Conservation (phyloP, 2,113 vertebrate species). For the Sylvia atricapilla region DNA sequence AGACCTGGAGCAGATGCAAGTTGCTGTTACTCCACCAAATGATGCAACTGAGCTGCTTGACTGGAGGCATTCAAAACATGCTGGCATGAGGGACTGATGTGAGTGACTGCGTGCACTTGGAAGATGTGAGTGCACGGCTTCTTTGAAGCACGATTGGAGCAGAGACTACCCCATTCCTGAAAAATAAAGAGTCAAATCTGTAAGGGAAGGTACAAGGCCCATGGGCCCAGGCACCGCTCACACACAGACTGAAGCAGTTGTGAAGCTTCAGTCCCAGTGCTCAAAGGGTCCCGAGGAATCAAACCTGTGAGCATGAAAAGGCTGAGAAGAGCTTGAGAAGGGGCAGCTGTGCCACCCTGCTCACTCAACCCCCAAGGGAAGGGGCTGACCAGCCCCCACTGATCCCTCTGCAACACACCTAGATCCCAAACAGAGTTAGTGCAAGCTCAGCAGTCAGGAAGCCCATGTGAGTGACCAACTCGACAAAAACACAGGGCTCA, state of each 20-base stretch:
- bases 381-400: background rate
- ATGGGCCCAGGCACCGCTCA: background rate
- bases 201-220: background rate
- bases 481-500: background rate
- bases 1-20: background rate
- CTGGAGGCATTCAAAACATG: background rate
- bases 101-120: background rate
- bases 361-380: background rate
- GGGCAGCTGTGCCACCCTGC: background rate
- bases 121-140: rapidly evolving
- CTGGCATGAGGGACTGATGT: rapidly evolving
- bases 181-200: background rate
- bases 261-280: background rate
- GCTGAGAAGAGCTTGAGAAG: background rate
- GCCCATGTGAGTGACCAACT: background rate
- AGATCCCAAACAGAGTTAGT: background rate
- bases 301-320: background rate
- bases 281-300: background rate
- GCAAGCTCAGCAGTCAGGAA: slow-evolving; percentile 33
- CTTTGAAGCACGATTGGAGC: background rate
- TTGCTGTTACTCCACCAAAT: background rate
- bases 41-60: background rate
- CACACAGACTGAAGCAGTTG: background rate
- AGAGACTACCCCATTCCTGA: background rate
- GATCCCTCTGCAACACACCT: background rate